phyloP scores from a whole-genome alignment of 2,797 vertebrate genomes.

The Helarctos malayanus region DNA sequence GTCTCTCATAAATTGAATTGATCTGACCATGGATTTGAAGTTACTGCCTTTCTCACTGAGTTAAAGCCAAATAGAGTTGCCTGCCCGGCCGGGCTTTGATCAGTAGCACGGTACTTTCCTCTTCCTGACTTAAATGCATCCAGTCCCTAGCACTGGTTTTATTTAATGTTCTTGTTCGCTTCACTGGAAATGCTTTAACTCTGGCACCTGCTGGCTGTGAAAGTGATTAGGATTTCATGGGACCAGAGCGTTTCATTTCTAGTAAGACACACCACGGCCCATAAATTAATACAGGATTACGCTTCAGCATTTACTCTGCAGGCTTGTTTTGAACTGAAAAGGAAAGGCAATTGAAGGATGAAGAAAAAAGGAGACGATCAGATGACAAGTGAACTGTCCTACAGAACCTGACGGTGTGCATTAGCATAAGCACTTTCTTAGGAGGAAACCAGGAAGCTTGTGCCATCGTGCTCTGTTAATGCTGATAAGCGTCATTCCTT shows the following conservation, averaged over 20 bases:
- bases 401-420: not conserved
- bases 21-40: slow-evolving; percentile 83
- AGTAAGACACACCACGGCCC: slow-evolving; percentile 65
- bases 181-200: slow-evolving; percentile 80
- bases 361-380: slow-evolving; percentile 64
- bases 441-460: not conserved
- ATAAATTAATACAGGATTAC: slow-evolving; percentile 81
- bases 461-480: not conserved
- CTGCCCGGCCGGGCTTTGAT: slow-evolving; percentile 76
- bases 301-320: slow-evolving; percentile 72
- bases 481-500: not conserved
- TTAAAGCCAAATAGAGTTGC: slow-evolving; percentile 78
- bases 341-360: slow-evolving; percentile 77
- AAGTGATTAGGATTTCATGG: slow-evolving; percentile 80
- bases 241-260: slow-evolving; percentile 72
- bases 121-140: slow-evolving; percentile 72
- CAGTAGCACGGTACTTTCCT: slow-evolving; percentile 51
- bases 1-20: slow-evolving; percentile 79
- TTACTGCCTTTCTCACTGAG: slow-evolving; percentile 75
- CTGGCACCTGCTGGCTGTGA: slow-evolving; percentile 74
- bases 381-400: slow-evolving; percentile 66
- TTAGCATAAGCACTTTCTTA: slow-evolving; percentile 63
- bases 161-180: slow-evolving; percentile 82
- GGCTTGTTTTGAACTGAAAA: slow-evolving; percentile 79
- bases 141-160: slow-evolving; percentile 63